Evolutionary conservation across 2,888 invertebrate genomes (phyloP).

Genomic region (Idaea aversata): DNA sequence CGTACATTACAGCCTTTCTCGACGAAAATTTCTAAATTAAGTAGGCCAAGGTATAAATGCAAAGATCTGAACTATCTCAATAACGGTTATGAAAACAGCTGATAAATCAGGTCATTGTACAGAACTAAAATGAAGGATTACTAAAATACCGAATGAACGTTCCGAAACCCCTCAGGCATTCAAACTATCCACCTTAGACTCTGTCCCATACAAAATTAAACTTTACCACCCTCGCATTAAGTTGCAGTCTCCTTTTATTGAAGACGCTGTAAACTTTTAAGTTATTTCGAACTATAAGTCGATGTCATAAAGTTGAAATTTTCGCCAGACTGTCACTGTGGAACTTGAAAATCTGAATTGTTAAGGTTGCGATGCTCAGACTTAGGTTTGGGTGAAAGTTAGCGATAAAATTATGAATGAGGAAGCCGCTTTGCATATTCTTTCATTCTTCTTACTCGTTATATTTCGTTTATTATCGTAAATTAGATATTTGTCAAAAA

Average conservation of each 20-base stretch:
- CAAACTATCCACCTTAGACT: conserved; percentile 32
- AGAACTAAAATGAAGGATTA: conserved; percentile 40
- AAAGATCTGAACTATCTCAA: conserved; percentile 12
- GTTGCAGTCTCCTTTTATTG: conserved; percentile 34
- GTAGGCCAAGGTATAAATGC: no score
- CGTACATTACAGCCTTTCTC: no score
- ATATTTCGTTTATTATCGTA: conserved; percentile 7
- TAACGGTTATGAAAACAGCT: conserved; percentile 28
- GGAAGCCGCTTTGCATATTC: conserved; percentile 25
- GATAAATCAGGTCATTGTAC: conserved; percentile 44
- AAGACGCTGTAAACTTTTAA: conserved; percentile 5
- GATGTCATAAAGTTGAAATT: conserved; percentile 9
- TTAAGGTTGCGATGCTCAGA: conserved; percentile 42
- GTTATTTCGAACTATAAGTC: conserved; percentile 10
- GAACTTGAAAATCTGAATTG: conserved; percentile 38
- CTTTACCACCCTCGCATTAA: conserved; percentile 34
- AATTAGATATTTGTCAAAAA: conserved; percentile 7
- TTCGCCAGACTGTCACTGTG: conserved; percentile 3
- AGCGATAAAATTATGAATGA: conserved; percentile 39
- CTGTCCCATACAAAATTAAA: conserved; percentile 35
- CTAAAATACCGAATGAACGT: conserved; percentile 51
- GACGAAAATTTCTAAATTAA: no score
- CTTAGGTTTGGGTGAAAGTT: conserved; percentile 37
- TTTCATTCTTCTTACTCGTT: conserved; percentile 3
- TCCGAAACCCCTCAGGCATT: conserved; percentile 47